These are phyloP conservation scores for Polyommatus iphigenia DNA, from an alignment of 2,888 invertebrate species.

Conservation along the genomic window DNA sequence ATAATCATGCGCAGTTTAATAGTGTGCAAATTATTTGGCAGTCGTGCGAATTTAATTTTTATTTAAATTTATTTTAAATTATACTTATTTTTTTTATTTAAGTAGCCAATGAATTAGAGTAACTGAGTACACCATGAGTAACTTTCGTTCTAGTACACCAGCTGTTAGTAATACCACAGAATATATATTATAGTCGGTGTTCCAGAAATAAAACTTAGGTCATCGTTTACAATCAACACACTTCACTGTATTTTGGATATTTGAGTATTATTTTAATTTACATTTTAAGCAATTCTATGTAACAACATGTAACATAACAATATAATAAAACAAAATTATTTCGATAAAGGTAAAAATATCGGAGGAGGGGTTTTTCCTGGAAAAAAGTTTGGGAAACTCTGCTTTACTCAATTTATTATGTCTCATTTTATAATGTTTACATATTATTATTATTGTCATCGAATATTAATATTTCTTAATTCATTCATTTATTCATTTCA, in stretches of 20 bases:
- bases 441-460: too few relatives aligned
- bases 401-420: too few relatives aligned
- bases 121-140: background rate
- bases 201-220: conserved; percentile 21
- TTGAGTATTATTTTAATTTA: background rate
- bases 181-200: background rate
- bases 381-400: too few relatives aligned
- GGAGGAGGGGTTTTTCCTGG: too few relatives aligned
- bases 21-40: background rate
- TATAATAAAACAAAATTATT: too few relatives aligned
- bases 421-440: too few relatives aligned
- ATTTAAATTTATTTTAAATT: background rate
- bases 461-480: too few relatives aligned
- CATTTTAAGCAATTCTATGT: background rate
- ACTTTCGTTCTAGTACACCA: background rate
- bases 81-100: background rate
- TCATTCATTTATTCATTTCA: too few relatives aligned
- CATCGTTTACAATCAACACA: conserved; percentile 1
- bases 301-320: too few relatives aligned
- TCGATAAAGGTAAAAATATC: too few relatives aligned
- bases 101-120: background rate
- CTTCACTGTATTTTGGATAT: background rate
- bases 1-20: background rate
- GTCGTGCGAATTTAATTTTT: background rate
- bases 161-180: conserved; percentile 21